These are phyloP conservation scores for Megalonaias nervosa DNA, from an alignment of 1,140 invertebrate species.

Conservation along the genomic window DNA sequence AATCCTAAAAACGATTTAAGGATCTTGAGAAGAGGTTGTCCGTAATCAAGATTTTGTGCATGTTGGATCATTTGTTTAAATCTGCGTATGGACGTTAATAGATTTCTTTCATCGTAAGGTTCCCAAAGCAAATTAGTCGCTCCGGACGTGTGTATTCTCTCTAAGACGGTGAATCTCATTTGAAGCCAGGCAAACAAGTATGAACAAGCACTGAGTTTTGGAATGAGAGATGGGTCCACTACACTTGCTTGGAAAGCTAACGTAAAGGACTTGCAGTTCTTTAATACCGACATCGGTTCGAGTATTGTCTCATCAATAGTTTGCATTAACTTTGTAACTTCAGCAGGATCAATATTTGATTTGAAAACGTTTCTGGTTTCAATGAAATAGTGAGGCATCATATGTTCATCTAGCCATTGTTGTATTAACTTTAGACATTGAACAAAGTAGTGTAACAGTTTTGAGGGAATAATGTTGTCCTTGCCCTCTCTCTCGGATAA, in stretches of 20 bases:
- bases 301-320: not conserved
- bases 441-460: not conserved
- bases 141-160: not conserved
- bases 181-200: not conserved
- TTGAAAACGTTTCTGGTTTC: not conserved
- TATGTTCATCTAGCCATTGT: not conserved
- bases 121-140: not conserved
- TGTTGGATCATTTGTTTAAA: no score
- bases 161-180: not conserved
- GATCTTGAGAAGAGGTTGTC: conserved; percentile 1
- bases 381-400: conserved; percentile 2
- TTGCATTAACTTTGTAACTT: not conserved
- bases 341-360: not conserved
- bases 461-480: no score
- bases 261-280: not conserved
- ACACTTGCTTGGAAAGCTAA: not conserved
- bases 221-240: not conserved
- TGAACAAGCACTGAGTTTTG: not conserved
- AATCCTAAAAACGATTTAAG: conserved; percentile 1
- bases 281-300: not conserved
- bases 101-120: no score
- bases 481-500: no score
- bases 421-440: not conserved
- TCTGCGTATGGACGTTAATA: no score
- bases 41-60: not conserved